Evolutionary conservation across 1,140 invertebrate genomes (phyloP), one percentile per base, ranked within the genome.

Genomic region (Cyrtorhinus lividipennis): DNA sequence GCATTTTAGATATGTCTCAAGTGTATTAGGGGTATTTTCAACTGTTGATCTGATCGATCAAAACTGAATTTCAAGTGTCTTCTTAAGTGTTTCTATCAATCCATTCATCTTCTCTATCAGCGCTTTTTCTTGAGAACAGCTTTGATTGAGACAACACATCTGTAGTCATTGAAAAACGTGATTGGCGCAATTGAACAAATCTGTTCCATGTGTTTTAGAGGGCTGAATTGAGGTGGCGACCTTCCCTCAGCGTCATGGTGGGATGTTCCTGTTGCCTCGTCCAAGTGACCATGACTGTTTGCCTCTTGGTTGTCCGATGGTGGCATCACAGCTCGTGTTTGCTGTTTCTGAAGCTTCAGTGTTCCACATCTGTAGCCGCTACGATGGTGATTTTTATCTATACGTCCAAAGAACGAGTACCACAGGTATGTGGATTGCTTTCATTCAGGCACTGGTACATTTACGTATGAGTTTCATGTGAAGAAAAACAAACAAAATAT

Each of bases 291-390:
- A 65, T 82, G 2, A 75, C 81, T 2, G 74, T 78, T 2, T 69
- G 80, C 38, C 75, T 83, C 59, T 72, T 83, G 13, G 69, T 78
- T 22, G 73, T 75, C 18, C 78, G 79, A 67, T 82, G 81, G 78
- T 79, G 77, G 69, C 78, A 77, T 61, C 76, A 78, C 63, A 77
- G 77, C 58, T 81, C 77, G 62, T 83, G 81, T 70, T 71, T 83
- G 24, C 79, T 82, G 67, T 84, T 82, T 73, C 73, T 84, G 53
- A 84, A 84, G 73, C 75, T 84, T 64, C 82, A 84, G 67, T 83
- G 81, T 67, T 83, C 81, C 66, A 71, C 75, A 25, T 80, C 81
- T 26, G 74, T 81, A 26, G 74, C 78, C 5, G 78, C 78, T 24
- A 76, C 81, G 18, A 83, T 84, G 81, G 72, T 75, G 1, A 76